Evolutionary conservation across 1,140 invertebrate species (phyloP).

Genomic region (Elysia chlorotica): DNA sequence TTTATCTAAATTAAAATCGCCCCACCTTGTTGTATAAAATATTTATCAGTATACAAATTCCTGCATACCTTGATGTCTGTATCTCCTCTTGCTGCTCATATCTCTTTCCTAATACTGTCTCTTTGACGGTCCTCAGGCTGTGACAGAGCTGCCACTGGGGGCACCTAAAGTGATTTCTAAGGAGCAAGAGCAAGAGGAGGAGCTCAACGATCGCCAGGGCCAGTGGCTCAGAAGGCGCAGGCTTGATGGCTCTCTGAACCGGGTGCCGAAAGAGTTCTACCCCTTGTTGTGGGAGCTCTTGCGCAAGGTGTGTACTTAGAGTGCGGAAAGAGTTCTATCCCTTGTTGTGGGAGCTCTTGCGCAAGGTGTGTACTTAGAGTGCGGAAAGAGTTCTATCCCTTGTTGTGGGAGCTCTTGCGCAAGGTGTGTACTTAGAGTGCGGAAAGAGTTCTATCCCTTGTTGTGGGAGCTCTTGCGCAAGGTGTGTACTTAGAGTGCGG

Average conservation of each 20-base stretch:
- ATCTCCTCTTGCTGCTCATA: too few relatives aligned
- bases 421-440: not conserved
- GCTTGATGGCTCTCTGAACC: constrained; percentile 94
- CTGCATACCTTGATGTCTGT: too few relatives aligned
- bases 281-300: constrained; percentile 89
- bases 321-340: constrained; percentile 23
- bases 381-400: too few relatives aligned
- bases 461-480: not conserved
- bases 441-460: constrained; percentile 25
- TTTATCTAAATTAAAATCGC: too few relatives aligned
- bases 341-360: not conserved
- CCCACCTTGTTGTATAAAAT: too few relatives aligned
- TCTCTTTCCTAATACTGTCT: too few relatives aligned
- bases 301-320: constrained; percentile 66
- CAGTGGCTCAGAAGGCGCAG: constrained; percentile 94
- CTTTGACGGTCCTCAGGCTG: too few relatives aligned
- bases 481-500: not conserved
- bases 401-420: not conserved
- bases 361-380: not conserved
- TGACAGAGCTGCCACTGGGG: too few relatives aligned
- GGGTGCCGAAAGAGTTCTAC: constrained; percentile 96
- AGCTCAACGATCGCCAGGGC: constrained; percentile 82
- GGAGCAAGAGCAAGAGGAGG: constrained; percentile 32
- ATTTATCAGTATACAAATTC: too few relatives aligned
- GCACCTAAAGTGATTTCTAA: constrained; percentile 4